Evolutionary conservation across 1,140 invertebrate genomes (phyloP), one percentile per base, ranked within the genome.

Genomic region (Hypsibius dujardini): DNA sequence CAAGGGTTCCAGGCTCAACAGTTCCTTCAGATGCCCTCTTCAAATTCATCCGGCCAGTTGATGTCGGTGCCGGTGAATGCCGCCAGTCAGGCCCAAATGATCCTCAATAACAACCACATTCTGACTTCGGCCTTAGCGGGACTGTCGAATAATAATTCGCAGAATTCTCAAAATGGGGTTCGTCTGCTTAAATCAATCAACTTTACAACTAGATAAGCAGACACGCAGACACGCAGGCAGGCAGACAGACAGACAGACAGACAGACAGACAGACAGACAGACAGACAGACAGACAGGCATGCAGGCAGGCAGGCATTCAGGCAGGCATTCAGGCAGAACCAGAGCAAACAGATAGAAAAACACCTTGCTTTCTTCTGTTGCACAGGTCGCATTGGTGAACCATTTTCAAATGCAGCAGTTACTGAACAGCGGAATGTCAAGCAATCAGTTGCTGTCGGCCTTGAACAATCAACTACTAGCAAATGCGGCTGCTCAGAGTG

Each of bases 341-440:
- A 28, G 28, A 28, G 28, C 28, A 28, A 28, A 28, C 28, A 28
- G 28, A 28, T 28, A 28, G 28, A 28, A 0, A 28, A 28, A 28
- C 28, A 28, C 28, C 28, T 28, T 28, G 28, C 28, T 56, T n/a
- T 7, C 7, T 56, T 56, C 50, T 56, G 50, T 7, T 56, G 7
- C n/a, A n/a, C 45, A 67, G 62, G 42, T 67, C 12, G 12, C 62
- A 42, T 42, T 67, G 42, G 42, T 67, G 12, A 67, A 67, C 45
- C 62, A 67, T 7, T 42, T 67, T 7, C 62, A 67, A 42, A 67
- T 67, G 12, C 62, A 67, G 12, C 62, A 67, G 62, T 45, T 67
- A 3, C 62, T 67, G 3, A 67, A 67, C 62, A 67, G 42, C 42
- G 62, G 62, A 3, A 7, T 67, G 45, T 67, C 62, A 12, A 45